Base-by-base conservation (phyloP, 2,797 vertebrate species). In the Myripristis jacobus region DNA sequence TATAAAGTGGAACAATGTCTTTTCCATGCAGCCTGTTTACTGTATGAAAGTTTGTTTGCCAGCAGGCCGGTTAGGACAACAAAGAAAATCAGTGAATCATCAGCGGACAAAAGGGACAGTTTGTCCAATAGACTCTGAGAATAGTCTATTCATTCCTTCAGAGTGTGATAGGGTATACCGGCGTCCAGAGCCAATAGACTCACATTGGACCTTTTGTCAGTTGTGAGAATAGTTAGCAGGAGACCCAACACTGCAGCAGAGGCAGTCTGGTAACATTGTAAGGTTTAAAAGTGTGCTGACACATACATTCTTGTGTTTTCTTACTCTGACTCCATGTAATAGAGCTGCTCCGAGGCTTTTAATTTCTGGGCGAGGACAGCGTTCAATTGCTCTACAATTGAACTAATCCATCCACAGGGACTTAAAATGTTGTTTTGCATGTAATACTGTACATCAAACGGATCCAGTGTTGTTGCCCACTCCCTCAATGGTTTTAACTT, bases 51-150 rank as follows among this genome's bases (percentile, higher is more conserved):
- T 70, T 47, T 76, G 43, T 79, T 81, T 77, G 63, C 66, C 79
- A 68, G 56, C 44, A 66, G 59, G 71, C 55, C 74, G 80, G 44
- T 86, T 76, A 19, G 48, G 64, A 81, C 76, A 80, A 84, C 79
- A 89, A 81, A 82, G 78, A 68, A 66, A 77, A 82, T 82, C 73
- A 77, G 75, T 82, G 79, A 89, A 77, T 78, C 77, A 63, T 69
- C 56, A 27, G 22, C 29, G 54, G 66, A 88, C 84, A 86, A 84
- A 89, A 86, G 84, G 70, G 67, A 55, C 56, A 65, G 72, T 80
- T 77, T 73, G 62, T 75, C 74, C 75, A 77, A 74, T 73, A 52
- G 63, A 76, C 81, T 77, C 53, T 18, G 68, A 83, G 66, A 81
- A 78, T 75, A 76, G 68, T 60, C 73, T 51, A 61, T 86, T 86